Percentiles rank a stretch among this genome's conserved stretches.
These are phyloP conservation scores for Erpobdella octoculata DNA, from an alignment of 2,888 invertebrate species.

Conservation along the genomic window DNA sequence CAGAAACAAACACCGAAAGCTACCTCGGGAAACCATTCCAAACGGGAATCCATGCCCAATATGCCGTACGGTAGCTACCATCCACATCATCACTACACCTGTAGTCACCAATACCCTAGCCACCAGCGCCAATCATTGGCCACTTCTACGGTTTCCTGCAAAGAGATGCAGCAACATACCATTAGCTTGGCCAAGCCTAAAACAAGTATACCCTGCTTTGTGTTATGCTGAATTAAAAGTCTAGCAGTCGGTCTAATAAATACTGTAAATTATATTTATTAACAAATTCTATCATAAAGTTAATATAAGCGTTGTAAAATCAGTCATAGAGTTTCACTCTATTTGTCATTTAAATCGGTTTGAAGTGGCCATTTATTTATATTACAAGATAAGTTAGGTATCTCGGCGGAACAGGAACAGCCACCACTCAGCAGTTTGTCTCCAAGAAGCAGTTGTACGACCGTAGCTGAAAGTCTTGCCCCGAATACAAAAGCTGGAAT, in stretches of 20 bases:
- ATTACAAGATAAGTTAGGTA: constrained; percentile 39
- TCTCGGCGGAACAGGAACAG: constrained; percentile 41
- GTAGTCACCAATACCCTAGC: neutral
- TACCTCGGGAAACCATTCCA: neutral
- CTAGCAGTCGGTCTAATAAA: neutral
- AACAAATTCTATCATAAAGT: neutral
- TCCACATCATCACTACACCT: neutral
- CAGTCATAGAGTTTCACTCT: no score
- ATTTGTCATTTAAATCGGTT: no score
- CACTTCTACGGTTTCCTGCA: neutral
- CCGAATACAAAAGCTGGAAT: constrained; percentile 67
- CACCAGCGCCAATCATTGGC: constrained; percentile 7
- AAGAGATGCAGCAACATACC: neutral
- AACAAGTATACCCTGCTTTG: neutral
- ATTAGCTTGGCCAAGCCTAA: constrained; percentile 11
- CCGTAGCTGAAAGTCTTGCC: constrained; percentile 47
- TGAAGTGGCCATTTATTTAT: no score
- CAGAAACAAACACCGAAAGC: neutral
- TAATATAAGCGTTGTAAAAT: no score
- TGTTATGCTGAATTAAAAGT: neutral
- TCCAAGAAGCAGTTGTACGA: constrained; percentile 58
- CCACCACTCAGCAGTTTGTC: constrained; percentile 44
- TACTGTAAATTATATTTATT: neutral
- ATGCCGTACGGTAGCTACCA: neutral
- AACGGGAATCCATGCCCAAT: constrained; percentile 24